Evolutionary conservation across 2,797 vertebrate species (phyloP).

Genomic region (Chelon labrosus): DNA sequence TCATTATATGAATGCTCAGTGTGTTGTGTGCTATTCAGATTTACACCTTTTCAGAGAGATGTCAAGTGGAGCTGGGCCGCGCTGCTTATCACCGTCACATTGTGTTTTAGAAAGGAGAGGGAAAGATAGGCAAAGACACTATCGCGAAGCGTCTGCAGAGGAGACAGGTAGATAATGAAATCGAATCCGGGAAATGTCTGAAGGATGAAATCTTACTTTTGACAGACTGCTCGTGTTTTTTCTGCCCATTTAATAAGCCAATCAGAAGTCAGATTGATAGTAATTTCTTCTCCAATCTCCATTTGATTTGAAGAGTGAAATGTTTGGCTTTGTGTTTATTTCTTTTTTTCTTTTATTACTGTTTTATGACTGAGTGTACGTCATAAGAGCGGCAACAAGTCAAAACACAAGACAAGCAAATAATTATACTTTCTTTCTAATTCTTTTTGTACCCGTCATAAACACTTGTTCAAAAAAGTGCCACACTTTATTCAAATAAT

Average conservation of each 20-base stretch:
- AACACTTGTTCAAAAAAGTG: too few species aligned
- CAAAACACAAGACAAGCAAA: background rate
- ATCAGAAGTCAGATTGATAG: background rate
- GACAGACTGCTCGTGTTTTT: slow-evolving; percentile 16
- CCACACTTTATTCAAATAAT: too few species aligned
- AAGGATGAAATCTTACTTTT: slow-evolving; percentile 28
- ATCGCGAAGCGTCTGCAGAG: slow-evolving; percentile 14
- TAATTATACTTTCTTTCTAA: background rate
- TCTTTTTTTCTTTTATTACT: background rate
- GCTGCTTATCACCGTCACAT: slow-evolving; percentile 48
- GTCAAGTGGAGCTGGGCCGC: slow-evolving; percentile 53
- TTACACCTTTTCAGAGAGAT: slow-evolving; percentile 63
- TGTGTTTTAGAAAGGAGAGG: slow-evolving; percentile 29
- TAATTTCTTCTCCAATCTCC: background rate
- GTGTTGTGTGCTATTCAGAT: slow-evolving; percentile 48
- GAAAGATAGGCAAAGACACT: slow-evolving; percentile 15
- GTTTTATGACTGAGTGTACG: background rate
- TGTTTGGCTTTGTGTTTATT: background rate
- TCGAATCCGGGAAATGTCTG: slow-evolving; percentile 27
- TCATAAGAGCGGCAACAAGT: background rate
- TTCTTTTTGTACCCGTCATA: too few species aligned
- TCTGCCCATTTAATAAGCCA: slow-evolving; percentile 1
- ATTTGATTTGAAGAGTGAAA: background rate
- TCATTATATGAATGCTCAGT: slow-evolving; percentile 23
- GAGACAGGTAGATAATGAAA: slow-evolving; percentile 40